Evolutionary conservation across 2,888 invertebrate genomes (phyloP).

Genomic region (Lasius platythorax): DNA sequence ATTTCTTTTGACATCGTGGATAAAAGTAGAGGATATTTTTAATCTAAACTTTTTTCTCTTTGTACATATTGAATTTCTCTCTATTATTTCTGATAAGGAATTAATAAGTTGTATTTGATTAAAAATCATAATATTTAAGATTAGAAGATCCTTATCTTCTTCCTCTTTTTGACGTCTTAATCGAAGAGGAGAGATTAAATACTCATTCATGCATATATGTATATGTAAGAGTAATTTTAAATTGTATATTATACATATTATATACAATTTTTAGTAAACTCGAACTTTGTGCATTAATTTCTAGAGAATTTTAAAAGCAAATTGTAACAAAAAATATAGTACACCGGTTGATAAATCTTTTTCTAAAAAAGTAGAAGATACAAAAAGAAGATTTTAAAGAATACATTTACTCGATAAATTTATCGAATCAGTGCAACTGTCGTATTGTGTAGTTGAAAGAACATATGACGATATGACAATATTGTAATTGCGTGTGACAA

Average conservation of each 20-base stretch:
- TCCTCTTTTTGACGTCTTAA: background rate
- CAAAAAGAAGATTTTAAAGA: background rate
- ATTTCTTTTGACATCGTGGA: background rate
- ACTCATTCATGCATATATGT: background rate
- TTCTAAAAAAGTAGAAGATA: background rate
- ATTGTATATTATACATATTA: background rate
- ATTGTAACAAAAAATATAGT: background rate
- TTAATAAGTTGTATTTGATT: background rate
- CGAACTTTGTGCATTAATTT: background rate
- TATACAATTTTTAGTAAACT: background rate
- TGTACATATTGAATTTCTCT: background rate
- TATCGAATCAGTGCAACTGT: background rate
- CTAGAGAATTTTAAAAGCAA: background rate
- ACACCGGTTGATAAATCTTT: background rate
- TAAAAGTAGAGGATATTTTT: background rate
- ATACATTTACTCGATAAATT: background rate
- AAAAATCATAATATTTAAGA: background rate
- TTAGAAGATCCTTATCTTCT: background rate
- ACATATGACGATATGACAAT: slow-evolving; percentile 4
- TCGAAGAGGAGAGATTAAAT: background rate
- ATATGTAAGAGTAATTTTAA: background rate
- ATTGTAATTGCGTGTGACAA: slow-evolving; percentile 22
- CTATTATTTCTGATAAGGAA: background rate
- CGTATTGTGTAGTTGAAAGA: background rate
- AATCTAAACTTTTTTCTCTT: background rate